Base-by-base conservation (phyloP, 2,113 vertebrate species). In the Hiodon tergisus region DNA sequence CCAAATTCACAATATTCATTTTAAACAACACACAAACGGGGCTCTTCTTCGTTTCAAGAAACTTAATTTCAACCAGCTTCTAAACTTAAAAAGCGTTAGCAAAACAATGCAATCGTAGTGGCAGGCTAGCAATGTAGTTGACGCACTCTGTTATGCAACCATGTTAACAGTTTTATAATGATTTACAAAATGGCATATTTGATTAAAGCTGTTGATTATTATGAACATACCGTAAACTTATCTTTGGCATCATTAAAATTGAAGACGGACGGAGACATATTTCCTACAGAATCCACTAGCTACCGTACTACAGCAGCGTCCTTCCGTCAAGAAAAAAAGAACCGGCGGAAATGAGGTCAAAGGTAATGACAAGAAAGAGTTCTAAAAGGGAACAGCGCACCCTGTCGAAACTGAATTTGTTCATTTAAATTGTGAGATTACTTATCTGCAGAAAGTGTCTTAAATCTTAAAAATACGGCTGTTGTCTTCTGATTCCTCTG, bases 181-280 rank as follows among this genome's bases (percentile, higher is more conserved):
- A 31, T 31, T 31, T 31, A 31, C 31, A 31, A 31, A 31, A 31
- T 31, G 31, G 31, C 31, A 31, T 31, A 31, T 31, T 31, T 31
- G 31, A 31, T 31, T 31, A 31, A 31, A 31, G 31, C 31, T 31
- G 31, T 31, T 31, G 31, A 31, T 31, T 31, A 3, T 0, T 55
- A 60, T 31, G 31, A 11, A 31, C 72, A 53, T 71, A 92, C 91
- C 85, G 87, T 87, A 77, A 92, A 91, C 82, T 85, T 91, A 76
- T 92, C 86, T 85, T 87, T 89, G 72, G 86, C 88, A 8, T 92
- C 90, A 31, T 81, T 72, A 78, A 90, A 90, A 80, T 89, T 87
- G 57, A 89, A 91, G n/a, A 81, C 74, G 69, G 84, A 74, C 67
- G 86, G 85, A 78, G 90, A 89, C 91, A 92, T 92, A 66, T 86